These are phyloP conservation scores for Temnothorax nylanderi DNA, from an alignment of 1,140 invertebrate genomes.

Conservation along the genomic window DNA sequence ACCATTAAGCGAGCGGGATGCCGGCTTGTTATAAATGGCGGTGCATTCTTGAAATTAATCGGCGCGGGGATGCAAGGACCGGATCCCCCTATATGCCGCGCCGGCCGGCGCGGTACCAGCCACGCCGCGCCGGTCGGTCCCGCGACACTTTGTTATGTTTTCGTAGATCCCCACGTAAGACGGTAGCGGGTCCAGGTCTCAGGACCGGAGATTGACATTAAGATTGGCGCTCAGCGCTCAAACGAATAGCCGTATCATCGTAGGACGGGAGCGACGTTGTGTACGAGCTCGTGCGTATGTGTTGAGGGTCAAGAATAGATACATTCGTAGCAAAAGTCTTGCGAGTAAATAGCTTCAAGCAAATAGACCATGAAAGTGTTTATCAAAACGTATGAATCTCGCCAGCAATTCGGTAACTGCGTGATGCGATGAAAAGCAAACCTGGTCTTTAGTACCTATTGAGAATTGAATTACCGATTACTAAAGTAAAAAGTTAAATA, in stretches of 20 bases:
- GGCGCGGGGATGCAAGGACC: slow-evolving; percentile 43
- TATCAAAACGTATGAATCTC: background rate
- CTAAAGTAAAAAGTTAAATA: background rate
- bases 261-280: background rate
- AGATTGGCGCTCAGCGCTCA: slow-evolving; percentile 69
- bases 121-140: background rate
- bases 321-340: slow-evolving; percentile 26
- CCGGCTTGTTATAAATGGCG: slow-evolving; percentile 71
- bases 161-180: slow-evolving; percentile 74
- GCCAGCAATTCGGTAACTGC: background rate
- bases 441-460: background rate
- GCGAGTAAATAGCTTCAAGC: background rate
- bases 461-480: background rate
- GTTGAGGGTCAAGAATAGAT: background rate
- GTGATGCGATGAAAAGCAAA: background rate
- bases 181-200: slow-evolving; percentile 72
- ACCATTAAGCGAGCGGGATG: slow-evolving; percentile 59
- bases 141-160: slow-evolving; percentile 67
- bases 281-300: no score
- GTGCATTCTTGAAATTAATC: slow-evolving; percentile 73
- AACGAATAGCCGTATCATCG: slow-evolving; percentile 31
- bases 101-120: no score
- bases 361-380: background rate
- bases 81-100: background rate
- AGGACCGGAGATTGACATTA: slow-evolving; percentile 74